Percentiles rank a stretch among this genome's conserved stretches.
Conservation (phyloP, 2,888 invertebrate genomes). For the Calameuta filiformis region DNA sequence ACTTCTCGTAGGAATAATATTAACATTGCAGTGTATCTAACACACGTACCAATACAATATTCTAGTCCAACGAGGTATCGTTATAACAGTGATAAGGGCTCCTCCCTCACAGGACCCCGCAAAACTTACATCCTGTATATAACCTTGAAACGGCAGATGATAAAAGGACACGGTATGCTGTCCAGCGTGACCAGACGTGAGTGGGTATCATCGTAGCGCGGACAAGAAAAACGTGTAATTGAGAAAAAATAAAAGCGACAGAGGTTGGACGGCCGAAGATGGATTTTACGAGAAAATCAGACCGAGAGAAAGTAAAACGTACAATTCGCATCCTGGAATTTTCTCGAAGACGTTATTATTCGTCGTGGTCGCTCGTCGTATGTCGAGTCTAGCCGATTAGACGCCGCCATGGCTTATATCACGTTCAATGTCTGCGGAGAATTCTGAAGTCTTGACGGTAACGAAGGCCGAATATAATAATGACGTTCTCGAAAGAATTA, state of each 20-base stretch:
- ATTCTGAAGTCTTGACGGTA: conserved; percentile 29
- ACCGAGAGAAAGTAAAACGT: neutral
- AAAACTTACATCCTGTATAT: no score
- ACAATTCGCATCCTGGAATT: neutral
- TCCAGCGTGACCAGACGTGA: no score
- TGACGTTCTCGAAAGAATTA: conserved; percentile 51
- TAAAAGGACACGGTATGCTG: neutral
- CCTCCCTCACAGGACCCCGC: no score
- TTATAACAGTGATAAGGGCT: no score
- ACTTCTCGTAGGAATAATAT: no score
- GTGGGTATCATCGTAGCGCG: no score
- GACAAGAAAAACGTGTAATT: neutral
- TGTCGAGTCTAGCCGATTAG: neutral
- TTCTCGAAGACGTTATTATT: neutral
- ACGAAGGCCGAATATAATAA: conserved; percentile 39
- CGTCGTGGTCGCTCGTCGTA: neutral
- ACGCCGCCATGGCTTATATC: neutral
- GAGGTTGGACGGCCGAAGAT: neutral
- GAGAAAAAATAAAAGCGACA: neutral
- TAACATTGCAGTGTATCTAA: no score
- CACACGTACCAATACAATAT: no score
- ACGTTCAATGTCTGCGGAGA: neutral
- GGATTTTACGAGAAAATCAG: neutral
- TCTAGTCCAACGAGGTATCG: no score
- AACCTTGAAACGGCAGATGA: neutral